Base-by-base conservation (phyloP, 2,113 vertebrate genomes). In the Ifrita kowaldi region DNA sequence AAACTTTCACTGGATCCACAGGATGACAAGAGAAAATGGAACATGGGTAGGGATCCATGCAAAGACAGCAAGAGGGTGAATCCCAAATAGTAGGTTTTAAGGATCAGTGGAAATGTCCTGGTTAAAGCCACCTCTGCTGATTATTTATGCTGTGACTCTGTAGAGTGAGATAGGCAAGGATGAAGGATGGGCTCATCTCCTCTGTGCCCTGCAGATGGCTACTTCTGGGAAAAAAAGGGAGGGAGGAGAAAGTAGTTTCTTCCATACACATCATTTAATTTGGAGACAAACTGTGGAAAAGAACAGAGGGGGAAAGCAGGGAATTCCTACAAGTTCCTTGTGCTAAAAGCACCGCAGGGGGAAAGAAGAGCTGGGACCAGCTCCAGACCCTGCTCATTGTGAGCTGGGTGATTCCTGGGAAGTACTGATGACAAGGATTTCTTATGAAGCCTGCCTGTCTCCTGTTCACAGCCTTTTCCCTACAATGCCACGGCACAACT, bases 401-500 rank as follows among this genome's bases (percentile, higher is more conserved):
- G 49, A 67, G 21, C 62, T 71, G 35, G 37, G 19, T 20, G 44
- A 24, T n/a, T 63, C 44, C 64, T 63, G 23, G 42, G 52, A 55
- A 60, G 35, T 12, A 21, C 13, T 16, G 17, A 22, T 22, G 27
- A 19, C 18, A 10, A 8, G 4, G 33, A 17, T 41, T 89, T 67
- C 33, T 21, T 8, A 10, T 0, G 19, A 52, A 28, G 23, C 21
- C 21, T 79, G n/a, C n/a, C 33, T 44, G 55, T 53, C 6, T 90
- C 69, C 30, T 93, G 30, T 94, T 49, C 63, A 3, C 95, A 98
- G 98, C 89, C 94, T 98, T 0, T 98, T 98, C 89, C 98, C 98
- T 8, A 70, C 83, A 0, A 98, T 98, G 98, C 98, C 98, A 5
- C 93, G 98, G 14, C 98, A 98, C 95, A 98, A 98, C 62, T 98